These are phyloP conservation scores for Syngnathus rostellatus DNA, from an alignment of 2,797 vertebrate species.

Conservation along the genomic window DNA sequence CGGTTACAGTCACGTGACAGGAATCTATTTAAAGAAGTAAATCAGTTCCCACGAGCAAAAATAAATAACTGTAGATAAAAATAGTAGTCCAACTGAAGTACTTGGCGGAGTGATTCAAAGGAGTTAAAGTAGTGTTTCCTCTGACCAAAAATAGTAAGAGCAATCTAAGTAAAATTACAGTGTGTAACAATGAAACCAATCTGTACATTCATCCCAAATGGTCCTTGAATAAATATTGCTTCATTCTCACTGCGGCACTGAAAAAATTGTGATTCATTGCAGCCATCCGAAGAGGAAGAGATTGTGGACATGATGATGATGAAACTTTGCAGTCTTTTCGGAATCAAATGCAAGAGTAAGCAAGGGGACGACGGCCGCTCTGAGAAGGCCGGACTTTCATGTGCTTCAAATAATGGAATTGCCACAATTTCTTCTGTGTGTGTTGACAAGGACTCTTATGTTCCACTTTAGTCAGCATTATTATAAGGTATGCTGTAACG, in stretches of 20 bases:
- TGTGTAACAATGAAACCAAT: too few relatives aligned
- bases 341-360: slow-evolving; percentile 74
- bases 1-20: too few relatives aligned
- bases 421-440: slow-evolving; percentile 29
- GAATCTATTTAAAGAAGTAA: too few relatives aligned
- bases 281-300: slow-evolving; percentile 90
- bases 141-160: too few relatives aligned
- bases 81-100: too few relatives aligned
- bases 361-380: slow-evolving; percentile 23
- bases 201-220: too few relatives aligned
- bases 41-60: too few relatives aligned
- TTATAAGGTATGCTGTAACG: not conserved
- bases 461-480: not conserved
- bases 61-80: too few relatives aligned
- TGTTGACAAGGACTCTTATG: slow-evolving; percentile 17
- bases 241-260: not conserved
- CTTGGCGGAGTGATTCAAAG: too few relatives aligned
- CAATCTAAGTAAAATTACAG: too few relatives aligned
- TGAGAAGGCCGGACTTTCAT: slow-evolving; percentile 17
- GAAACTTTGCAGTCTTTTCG: slow-evolving; percentile 84
- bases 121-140: too few relatives aligned
- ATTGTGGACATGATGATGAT: slow-evolving; percentile 83
- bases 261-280: slow-evolving; percentile 5
- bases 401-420: slow-evolving; percentile 24
- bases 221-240: not conserved